Conservation (phyloP, 2,797 vertebrate species). For the Cossypha caffra region DNA sequence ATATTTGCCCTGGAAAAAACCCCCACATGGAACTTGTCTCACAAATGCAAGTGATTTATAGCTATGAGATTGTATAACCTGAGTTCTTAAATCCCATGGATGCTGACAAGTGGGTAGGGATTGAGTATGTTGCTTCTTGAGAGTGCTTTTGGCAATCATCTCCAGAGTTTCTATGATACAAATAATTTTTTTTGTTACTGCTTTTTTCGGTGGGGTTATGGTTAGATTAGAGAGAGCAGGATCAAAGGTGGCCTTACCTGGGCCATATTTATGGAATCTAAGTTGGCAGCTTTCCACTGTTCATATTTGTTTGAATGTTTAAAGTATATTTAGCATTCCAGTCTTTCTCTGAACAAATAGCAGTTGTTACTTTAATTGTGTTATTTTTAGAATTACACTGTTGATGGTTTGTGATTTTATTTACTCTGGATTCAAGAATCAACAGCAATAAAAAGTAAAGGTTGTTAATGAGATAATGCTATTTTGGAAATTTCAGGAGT, state of each 20-base stretch:
- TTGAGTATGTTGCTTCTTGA: not conserved
- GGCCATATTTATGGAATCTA: not conserved
- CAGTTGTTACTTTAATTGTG: not conserved
- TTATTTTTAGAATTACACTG: not conserved
- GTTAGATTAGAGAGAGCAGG: not conserved
- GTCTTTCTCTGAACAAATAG: not conserved
- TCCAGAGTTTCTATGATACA: not conserved
- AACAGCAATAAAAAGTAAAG: not conserved
- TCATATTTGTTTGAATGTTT: not conserved
- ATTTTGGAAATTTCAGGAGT: not conserved
- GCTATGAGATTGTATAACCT: not conserved
- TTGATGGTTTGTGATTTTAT: not conserved
- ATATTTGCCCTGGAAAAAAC: not conserved
- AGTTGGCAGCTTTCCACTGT: not conserved
- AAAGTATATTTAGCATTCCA: not conserved
- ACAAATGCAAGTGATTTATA: not conserved
- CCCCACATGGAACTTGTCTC: fast-evolving
- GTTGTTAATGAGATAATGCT: not conserved
- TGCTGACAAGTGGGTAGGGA: not conserved
- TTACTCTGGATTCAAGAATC: not conserved
- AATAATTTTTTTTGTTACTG: not conserved
- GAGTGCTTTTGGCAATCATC: not conserved
- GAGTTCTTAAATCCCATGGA: not conserved
- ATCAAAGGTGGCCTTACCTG: not conserved
- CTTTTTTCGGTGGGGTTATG: not conserved